Percentiles rank a stretch among this genome's conserved stretches.
Evolutionary conservation across 2,113 vertebrate genomes (phyloP).

Genomic region (Cathartes aura): DNA sequence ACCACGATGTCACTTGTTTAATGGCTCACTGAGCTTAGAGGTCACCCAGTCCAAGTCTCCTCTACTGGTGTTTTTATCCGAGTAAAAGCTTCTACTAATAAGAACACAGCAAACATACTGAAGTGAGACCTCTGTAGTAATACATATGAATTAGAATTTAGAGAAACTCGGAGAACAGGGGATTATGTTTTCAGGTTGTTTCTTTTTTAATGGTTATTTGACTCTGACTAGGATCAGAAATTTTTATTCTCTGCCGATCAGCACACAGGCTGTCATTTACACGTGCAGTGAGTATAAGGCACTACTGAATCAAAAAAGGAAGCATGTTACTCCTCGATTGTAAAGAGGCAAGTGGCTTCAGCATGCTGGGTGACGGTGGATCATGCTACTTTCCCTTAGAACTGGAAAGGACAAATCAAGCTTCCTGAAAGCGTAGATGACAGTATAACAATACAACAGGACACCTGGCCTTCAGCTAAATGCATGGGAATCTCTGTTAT

Average conservation of each 20-base stretch:
- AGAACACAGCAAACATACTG: neutral
- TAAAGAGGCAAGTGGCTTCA: neutral
- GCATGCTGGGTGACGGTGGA: neutral
- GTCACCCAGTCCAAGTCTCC: conserved; percentile 32
- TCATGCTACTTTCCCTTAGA: neutral
- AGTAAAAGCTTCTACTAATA: neutral
- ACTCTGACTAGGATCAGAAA: neutral
- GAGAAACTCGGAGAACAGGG: neutral
- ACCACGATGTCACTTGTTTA: conserved; percentile 51
- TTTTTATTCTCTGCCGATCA: neutral
- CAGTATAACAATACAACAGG: neutral
- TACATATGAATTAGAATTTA: neutral
- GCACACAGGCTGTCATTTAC: neutral
- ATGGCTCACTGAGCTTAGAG: conserved; percentile 55
- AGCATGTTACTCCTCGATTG: neutral
- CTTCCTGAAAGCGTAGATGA: rapidly evolving
- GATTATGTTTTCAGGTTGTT: neutral
- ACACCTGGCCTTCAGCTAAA: neutral
- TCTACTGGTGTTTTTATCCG: neutral
- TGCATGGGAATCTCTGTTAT: neutral
- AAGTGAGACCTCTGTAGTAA: neutral
- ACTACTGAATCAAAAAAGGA: neutral
- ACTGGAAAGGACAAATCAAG: neutral
- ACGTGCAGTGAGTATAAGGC: neutral
- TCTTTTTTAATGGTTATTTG: neutral